phyloP scores from a whole-genome alignment of 2,888 invertebrate genomes.

The Branchipolynoe longqiensis region DNA sequence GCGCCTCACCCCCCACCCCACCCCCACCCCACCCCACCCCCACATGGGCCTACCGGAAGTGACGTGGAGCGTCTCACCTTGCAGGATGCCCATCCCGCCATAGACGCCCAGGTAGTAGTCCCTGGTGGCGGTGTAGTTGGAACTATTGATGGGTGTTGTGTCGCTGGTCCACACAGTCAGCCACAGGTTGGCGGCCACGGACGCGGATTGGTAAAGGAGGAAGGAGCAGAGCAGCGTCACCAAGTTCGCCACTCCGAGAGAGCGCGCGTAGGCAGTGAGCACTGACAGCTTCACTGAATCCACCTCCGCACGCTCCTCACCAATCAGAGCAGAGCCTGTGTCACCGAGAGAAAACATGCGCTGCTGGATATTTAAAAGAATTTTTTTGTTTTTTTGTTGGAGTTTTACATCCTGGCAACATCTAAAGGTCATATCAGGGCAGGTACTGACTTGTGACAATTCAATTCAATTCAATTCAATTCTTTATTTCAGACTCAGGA shows the following conservation, averaged over 20 bases:
- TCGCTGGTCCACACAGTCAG: conserved; percentile 77
- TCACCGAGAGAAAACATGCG: too few species aligned
- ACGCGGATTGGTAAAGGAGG: conserved; percentile 72
- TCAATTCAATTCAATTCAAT: too few species aligned
- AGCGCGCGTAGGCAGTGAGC: conserved; percentile 93
- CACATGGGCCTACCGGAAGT: too few species aligned
- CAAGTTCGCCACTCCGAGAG: conserved; percentile 88
- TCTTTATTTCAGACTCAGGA: too few species aligned
- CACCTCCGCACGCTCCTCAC: neutral
- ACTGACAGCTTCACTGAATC: conserved; percentile 89
- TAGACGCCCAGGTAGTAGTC: conserved; percentile 82
- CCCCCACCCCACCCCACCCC: too few species aligned
- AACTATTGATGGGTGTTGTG: conserved; percentile 68
- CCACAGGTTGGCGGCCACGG: conserved; percentile 76
- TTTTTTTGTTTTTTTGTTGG: too few species aligned
- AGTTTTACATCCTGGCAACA: too few species aligned
- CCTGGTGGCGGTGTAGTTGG: conserved; percentile 71
- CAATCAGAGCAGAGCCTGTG: too few species aligned
- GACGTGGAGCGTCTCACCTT: too few species aligned
- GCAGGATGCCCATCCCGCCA: conserved; percentile 75
- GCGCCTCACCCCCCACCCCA: too few species aligned
- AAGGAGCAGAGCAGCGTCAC: conserved; percentile 87
- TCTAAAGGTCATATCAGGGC: too few species aligned
- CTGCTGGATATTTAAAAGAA: neutral
- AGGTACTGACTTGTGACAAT: too few species aligned